Base-by-base conservation (phyloP, 2,113 vertebrate species). In the Campylorhamphus procurvoides region DNA sequence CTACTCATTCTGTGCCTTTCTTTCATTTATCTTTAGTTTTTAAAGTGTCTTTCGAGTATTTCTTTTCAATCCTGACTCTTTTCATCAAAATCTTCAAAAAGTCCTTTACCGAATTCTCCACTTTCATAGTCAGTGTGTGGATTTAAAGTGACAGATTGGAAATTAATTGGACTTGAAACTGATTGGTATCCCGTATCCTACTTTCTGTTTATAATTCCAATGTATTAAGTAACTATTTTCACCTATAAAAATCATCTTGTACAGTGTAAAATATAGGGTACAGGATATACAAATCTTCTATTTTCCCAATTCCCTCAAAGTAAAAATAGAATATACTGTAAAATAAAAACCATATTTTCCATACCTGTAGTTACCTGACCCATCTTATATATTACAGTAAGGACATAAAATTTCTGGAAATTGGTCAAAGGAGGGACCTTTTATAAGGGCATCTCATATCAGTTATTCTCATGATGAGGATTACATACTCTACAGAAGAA, bases 401-500 rank as follows among this genome's bases (percentile, higher is more conserved):
- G 10, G n/a, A 82, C 11, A 52, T 19, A 19, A 59, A 25, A 10
- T 23, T 78, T 69, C 27, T 59, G 9, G 31, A 84, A 78, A 71
- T 2, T 59, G 35, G 25, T 50, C 40, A 85, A 66, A 87, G 40
- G 25, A 71, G 10, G 9, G 39, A 68, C 27, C 6, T 84, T 39
- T 25, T 42, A 12, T 42, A 66, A 71, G 12, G 23, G 14, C 8
- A 91, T 77, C 44, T 60, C 13, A 37, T 24, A 81, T 23, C 14
- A 28, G 9, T 37, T 68, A 35, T 46, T 73, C 79, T 94, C 3
- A 12, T 68, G 9, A 6, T 73, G 52, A 20, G 55, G 86, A 40
- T 39, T 39, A 42, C 35, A 79, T 74, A 72, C 94, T n/a, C 71
- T 97, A 87, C 53, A 93, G 87, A 76, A 94, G 33, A 89, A 90